These are phyloP conservation scores for Cancer borealis DNA, from an alignment of 2,888 invertebrate genomes.

Conservation along the genomic window DNA sequence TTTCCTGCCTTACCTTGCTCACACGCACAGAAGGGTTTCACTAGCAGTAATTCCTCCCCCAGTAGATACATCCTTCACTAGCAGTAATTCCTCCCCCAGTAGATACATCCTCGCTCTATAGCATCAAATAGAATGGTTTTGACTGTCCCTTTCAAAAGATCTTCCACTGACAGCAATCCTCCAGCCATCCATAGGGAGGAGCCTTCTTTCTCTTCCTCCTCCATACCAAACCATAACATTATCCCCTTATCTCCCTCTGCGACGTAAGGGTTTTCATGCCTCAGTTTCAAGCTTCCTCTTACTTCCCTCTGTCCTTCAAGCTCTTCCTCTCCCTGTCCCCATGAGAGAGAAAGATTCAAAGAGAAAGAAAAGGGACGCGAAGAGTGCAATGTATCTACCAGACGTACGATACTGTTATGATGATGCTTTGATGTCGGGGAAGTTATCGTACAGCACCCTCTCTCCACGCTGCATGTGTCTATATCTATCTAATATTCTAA, in stretches of 20 bases:
- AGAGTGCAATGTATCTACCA: background rate
- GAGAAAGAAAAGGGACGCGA: background rate
- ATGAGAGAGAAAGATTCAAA: background rate
- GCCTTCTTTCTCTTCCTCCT: background rate
- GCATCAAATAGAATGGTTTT: background rate
- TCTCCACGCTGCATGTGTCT: background rate
- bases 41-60: background rate
- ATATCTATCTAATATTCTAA: too few species aligned
- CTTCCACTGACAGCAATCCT: background rate
- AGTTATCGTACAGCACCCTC: background rate
- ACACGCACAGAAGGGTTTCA: too few species aligned
- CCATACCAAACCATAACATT: background rate
- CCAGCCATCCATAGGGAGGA: background rate
- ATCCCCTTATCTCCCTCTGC: background rate
- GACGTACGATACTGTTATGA: background rate
- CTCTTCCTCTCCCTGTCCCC: background rate
- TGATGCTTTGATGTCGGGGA: background rate
- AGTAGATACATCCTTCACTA: too few species aligned
- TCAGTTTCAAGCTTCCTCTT: background rate
- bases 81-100: background rate
- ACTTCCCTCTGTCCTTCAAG: background rate
- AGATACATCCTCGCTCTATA: background rate
- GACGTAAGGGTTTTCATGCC: background rate
- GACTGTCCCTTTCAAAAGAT: background rate
- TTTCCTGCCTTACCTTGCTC: too few species aligned